phyloP scores from a whole-genome alignment of 2,797 vertebrate genomes.

The Hypotaenidia philippensis region DNA sequence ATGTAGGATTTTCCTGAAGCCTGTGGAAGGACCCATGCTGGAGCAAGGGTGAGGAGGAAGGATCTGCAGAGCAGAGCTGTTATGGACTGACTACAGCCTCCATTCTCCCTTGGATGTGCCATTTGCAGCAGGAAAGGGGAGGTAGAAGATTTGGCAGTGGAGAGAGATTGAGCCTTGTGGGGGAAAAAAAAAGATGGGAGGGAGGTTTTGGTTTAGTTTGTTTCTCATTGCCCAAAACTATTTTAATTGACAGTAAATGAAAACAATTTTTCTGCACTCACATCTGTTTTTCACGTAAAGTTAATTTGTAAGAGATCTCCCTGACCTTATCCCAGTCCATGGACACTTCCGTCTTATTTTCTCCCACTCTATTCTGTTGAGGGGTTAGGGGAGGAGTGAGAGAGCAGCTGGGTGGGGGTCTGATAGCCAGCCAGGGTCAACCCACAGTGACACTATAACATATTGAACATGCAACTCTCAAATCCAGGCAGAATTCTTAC shows the following conservation, averaged over 20 bases:
- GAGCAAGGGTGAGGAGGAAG: neutral
- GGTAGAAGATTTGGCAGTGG: neutral
- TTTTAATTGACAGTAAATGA: neutral
- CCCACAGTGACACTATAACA: too few species aligned
- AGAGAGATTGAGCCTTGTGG: neutral
- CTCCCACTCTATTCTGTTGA: neutral
- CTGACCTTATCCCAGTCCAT: neutral
- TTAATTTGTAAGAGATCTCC: neutral
- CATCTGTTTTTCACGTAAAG: neutral
- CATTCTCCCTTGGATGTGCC: neutral
- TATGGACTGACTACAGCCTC: too few species aligned
- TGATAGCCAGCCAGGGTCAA: neutral
- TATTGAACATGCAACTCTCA: neutral
- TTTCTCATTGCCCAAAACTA: neutral
- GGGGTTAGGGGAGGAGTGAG: neutral
- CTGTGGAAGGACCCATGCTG: neutral
- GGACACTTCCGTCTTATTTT: neutral
- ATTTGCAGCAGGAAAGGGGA: neutral
- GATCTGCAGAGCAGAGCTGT: neutral
- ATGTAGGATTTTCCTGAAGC: neutral
- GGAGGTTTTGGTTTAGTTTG: neutral
- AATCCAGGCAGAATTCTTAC: neutral
- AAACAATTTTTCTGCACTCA: neutral
- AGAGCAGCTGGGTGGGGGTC: rapidly evolving
- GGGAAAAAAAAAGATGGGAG: neutral